phyloP scores from a whole-genome alignment of 2,113 vertebrate genomes.

The Agapornis roseicollis region DNA sequence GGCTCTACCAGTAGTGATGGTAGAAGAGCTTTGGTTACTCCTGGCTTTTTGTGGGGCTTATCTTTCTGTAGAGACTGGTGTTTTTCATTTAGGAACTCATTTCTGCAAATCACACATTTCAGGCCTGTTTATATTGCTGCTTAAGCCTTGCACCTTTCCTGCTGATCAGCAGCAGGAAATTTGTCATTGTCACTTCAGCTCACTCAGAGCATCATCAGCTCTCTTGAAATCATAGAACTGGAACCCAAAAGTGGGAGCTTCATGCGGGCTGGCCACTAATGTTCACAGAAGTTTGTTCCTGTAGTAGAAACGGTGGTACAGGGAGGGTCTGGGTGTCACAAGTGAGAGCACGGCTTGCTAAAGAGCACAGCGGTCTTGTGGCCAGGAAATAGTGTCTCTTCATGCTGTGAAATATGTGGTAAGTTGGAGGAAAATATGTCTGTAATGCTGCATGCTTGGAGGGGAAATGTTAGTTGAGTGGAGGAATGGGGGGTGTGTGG shows the following conservation, averaged over 20 bases:
- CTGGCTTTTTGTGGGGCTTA: background rate
- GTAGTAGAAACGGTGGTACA: background rate
- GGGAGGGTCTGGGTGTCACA: background rate
- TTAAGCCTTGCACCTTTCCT: background rate
- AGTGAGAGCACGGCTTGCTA: background rate
- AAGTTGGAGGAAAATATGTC: background rate
- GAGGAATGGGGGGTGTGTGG: background rate
- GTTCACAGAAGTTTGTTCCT: background rate
- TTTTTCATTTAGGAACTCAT: background rate
- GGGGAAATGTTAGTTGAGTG: background rate
- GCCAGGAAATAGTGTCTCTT: slow-evolving; percentile 21
- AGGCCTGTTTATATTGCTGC: background rate
- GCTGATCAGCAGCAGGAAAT: background rate
- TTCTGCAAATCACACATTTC: background rate
- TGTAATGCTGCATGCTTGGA: background rate
- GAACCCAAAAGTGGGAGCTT: background rate
- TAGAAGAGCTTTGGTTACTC: background rate
- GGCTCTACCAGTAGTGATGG: accelerated
- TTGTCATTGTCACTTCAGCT: background rate
- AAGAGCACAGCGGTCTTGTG: background rate
- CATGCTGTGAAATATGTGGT: background rate
- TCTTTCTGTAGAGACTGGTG: background rate
- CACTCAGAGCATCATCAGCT: background rate
- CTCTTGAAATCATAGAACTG: background rate
- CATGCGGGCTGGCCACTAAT: background rate